Percentiles rank a stretch among this genome's conserved stretches.
These are phyloP conservation scores for Gnatocerus cornutus DNA, from an alignment of 2,888 invertebrate species.

Conservation along the genomic window DNA sequence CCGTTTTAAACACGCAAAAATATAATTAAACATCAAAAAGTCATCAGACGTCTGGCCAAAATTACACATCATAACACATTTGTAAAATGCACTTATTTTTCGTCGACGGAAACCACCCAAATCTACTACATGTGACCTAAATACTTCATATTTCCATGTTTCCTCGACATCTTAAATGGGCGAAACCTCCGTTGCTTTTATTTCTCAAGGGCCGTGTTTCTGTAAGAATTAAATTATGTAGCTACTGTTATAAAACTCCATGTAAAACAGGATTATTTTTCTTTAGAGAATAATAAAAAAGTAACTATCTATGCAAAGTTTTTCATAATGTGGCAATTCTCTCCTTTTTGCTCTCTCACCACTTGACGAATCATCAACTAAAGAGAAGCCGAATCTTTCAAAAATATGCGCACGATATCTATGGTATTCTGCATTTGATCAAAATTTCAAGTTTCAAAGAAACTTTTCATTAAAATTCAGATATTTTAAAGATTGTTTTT, in stretches of 20 bases:
- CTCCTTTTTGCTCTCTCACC: slow-evolving; percentile 1
- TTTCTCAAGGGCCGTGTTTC: slow-evolving; percentile 40
- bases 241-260: slow-evolving; percentile 40
- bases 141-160: slow-evolving; percentile 27
- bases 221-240: slow-evolving; percentile 42
- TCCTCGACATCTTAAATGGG: slow-evolving; percentile 22
- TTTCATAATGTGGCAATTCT: slow-evolving; percentile 22
- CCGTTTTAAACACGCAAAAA: slow-evolving; percentile 60
- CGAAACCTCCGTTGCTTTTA: slow-evolving; percentile 20
- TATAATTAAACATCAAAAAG: slow-evolving; percentile 67
- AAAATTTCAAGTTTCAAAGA: too few relatives aligned
- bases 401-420: too few relatives aligned
- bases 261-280: slow-evolving; percentile 48
- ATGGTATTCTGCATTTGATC: too few relatives aligned
- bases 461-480: too few relatives aligned
- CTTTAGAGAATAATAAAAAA: slow-evolving; percentile 48
- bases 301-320: slow-evolving; percentile 32
- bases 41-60: slow-evolving; percentile 64
- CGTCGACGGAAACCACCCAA: too few relatives aligned
- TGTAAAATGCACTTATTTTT: too few relatives aligned
- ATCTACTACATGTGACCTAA: neutral
- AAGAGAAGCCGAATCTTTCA: too few relatives aligned
- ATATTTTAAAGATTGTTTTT: too few relatives aligned
- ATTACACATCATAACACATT: slow-evolving; percentile 54
- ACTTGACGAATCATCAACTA: too few relatives aligned